Evolutionary conservation across 2,888 invertebrate genomes (phyloP).

Genomic region (Hoplodrina ambigua): DNA sequence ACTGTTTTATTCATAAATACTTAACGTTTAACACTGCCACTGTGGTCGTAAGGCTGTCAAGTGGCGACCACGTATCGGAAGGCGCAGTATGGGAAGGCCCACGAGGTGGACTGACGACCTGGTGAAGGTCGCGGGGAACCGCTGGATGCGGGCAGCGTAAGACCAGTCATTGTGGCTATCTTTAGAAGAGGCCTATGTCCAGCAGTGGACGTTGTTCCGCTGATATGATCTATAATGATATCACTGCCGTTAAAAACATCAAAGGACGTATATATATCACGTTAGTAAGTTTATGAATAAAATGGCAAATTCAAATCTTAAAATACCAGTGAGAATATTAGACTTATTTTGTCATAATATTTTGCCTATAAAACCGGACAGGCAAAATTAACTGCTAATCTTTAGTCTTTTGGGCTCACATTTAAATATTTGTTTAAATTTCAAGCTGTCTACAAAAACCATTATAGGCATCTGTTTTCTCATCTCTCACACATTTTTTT

Average conservation of each 20-base stretch:
- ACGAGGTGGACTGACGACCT: too few species aligned
- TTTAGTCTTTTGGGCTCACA: background rate
- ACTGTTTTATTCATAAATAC: constrained; percentile 13
- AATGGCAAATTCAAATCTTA: constrained; percentile 6
- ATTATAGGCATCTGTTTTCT: background rate
- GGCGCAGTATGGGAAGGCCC: too few species aligned
- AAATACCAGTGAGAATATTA: constrained; percentile 45
- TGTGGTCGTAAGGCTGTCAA: too few species aligned
- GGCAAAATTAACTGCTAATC: background rate
- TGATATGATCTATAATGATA: too few species aligned
- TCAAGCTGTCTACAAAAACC: background rate
- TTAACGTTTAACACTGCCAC: background rate
- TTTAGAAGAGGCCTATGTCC: too few species aligned
- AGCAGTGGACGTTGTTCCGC: too few species aligned
- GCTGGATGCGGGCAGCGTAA: too few species aligned
- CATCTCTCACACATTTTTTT: background rate
- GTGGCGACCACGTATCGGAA: too few species aligned
- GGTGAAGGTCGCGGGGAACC: too few species aligned
- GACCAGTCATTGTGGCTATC: too few species aligned
- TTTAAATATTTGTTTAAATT: background rate
- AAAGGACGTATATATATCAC: background rate
- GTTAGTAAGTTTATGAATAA: constrained; percentile 20
- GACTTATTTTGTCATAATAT: constrained; percentile 17
- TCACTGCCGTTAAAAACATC: too few species aligned
- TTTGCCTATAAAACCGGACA: background rate